Conservation (phyloP, 2,113 vertebrate genomes). For the Prinia subflava region DNA sequence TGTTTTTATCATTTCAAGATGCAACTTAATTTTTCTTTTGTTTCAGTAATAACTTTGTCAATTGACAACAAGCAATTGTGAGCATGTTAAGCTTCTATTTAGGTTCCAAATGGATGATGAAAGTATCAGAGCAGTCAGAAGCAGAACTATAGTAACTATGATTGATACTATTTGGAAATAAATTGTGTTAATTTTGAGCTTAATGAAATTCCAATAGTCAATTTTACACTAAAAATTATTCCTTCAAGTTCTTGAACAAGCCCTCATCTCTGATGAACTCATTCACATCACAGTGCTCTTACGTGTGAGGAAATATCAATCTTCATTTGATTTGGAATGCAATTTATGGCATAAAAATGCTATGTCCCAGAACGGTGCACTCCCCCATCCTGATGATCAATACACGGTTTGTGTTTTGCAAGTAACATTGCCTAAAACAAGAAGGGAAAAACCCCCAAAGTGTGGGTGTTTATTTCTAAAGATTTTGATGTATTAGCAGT, state of each 20-base stretch:
- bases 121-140: background rate
- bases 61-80: background rate
- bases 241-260: background rate
- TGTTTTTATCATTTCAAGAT: background rate
- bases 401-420: background rate
- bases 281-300: background rate
- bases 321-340: background rate
- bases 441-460: background rate
- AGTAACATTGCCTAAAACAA: background rate
- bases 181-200: slow-evolving; percentile 3
- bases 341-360: background rate
- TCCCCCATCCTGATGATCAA: background rate
- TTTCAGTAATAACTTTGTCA: slow-evolving; percentile 25
- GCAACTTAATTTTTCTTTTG: slow-evolving; percentile 7
- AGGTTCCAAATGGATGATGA: background rate
- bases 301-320: background rate
- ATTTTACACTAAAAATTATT: slow-evolving; percentile 5
- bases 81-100: slow-evolving; percentile 5
- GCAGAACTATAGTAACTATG: background rate
- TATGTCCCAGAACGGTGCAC: background rate
- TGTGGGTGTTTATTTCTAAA: background rate
- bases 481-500: background rate
- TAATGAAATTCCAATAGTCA: background rate
- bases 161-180: slow-evolving; percentile 36
- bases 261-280: background rate